phyloP scores from a whole-genome alignment of 2,113 vertebrate genomes.

The Romanogobio albipinnatus region DNA sequence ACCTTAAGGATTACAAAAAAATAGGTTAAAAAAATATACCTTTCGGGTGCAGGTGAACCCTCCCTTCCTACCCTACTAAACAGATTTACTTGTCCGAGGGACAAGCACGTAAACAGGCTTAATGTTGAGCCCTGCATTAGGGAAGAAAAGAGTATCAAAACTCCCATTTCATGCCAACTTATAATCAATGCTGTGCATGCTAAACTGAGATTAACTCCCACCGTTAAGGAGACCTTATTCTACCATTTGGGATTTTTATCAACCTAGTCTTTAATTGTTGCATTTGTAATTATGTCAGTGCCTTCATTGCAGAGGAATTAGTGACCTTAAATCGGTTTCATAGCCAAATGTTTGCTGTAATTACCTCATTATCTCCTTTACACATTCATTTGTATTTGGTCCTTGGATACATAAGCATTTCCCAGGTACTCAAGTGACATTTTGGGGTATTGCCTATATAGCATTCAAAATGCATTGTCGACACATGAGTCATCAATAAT shows the following conservation, averaged over 20 bases:
- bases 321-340: not conserved
- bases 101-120: no score
- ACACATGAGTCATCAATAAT: constrained; percentile 8
- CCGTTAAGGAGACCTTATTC: not conserved
- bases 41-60: no score
- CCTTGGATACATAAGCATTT: not conserved
- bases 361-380: constrained; percentile 7
- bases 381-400: not conserved
- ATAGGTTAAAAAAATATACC: no score
- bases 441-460: not conserved
- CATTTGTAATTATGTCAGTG: constrained; percentile 7
- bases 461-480: not conserved
- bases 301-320: not conserved
- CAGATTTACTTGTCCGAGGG: no score
- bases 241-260: not conserved
- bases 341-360: not conserved
- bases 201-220: not conserved
- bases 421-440: not conserved
- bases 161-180: no score
- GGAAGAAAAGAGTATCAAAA: no score
- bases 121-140: no score
- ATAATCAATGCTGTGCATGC: not conserved
- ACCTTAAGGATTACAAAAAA: no score
- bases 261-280: constrained; percentile 19
- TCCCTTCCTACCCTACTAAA: no score